Percentiles rank a stretch among this genome's conserved stretches.
Conservation (phyloP, 2,113 vertebrate genomes). For the Lagopus leucura region DNA sequence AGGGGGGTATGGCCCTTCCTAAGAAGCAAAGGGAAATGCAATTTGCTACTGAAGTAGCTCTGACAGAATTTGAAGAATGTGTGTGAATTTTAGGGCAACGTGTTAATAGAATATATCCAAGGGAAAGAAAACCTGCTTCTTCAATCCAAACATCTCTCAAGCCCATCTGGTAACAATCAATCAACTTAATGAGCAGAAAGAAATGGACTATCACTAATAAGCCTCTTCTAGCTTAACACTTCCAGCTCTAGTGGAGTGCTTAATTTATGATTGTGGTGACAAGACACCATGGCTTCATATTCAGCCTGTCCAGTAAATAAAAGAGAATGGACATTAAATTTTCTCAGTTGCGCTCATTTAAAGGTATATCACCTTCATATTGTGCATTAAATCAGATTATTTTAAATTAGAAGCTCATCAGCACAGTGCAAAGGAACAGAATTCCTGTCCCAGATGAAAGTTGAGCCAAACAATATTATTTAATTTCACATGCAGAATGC, state of each 20-base stretch:
- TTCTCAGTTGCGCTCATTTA: too few relatives aligned
- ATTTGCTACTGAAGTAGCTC: background rate
- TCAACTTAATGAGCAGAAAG: slow-evolving; percentile 41
- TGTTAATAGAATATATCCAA: slow-evolving; percentile 6
- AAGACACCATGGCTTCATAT: background rate
- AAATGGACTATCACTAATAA: slow-evolving; percentile 23
- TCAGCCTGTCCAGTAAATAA: background rate
- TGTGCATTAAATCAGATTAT: too few relatives aligned
- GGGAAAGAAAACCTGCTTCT: slow-evolving; percentile 7
- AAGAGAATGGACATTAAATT: background rate
- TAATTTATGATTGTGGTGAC: background rate
- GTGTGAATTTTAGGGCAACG: background rate
- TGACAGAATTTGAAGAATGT: background rate
- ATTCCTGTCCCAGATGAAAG: background rate
- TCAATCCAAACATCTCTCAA: slow-evolving; percentile 2
- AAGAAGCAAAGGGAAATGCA: background rate
- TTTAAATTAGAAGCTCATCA: background rate
- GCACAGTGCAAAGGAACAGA: background rate
- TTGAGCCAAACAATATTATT: background rate
- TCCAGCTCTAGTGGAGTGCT: background rate
- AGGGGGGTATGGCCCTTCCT: background rate
- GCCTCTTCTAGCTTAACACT: background rate
- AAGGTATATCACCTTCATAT: too few relatives aligned
- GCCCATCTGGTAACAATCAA: slow-evolving; percentile 22
- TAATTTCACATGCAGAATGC: background rate